Percentiles rank a stretch among this genome's conserved stretches.
These are phyloP conservation scores for Limonius californicus DNA, from an alignment of 1,140 invertebrate genomes.

Conservation along the genomic window DNA sequence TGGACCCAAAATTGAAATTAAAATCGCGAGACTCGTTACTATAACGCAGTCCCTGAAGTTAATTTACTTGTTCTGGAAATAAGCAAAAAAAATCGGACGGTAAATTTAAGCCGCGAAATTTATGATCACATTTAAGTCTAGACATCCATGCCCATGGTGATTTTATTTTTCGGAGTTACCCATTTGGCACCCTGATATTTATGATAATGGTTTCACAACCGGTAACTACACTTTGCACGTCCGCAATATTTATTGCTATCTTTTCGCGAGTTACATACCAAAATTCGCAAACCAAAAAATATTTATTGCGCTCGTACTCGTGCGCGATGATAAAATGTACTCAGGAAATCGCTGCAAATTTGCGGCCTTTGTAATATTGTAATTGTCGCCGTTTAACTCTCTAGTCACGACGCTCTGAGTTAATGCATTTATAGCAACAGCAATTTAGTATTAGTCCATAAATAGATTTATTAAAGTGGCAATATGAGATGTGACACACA, in stretches of 20 bases:
- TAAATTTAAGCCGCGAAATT: slow-evolving; percentile 25
- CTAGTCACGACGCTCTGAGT: no score
- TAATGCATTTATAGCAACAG: no score
- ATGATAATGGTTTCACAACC: slow-evolving; percentile 15
- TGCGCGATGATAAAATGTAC: no score
- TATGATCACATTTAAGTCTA: slow-evolving; percentile 25
- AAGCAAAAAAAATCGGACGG: slow-evolving; percentile 18
- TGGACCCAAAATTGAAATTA: neutral
- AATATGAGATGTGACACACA: no score
- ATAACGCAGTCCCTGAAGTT: slow-evolving; percentile 8
- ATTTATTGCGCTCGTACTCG: no score
- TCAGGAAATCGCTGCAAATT: no score
- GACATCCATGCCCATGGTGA: slow-evolving; percentile 21
- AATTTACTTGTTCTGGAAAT: slow-evolving; percentile 24
- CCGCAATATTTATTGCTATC: neutral
- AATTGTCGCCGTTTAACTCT: no score
- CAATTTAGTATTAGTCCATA: no score
- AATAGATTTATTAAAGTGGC: no score
- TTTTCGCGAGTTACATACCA: slow-evolving; percentile 1
- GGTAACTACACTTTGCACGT: slow-evolving; percentile 5
- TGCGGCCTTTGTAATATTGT: no score
- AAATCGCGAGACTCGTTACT: neutral
- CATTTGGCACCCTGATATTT: slow-evolving; percentile 23
- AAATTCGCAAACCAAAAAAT: no score
- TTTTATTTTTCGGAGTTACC: slow-evolving; percentile 23